Percentiles rank a stretch among this genome's conserved stretches.
These are phyloP conservation scores for Tenthredo notha DNA, from an alignment of 2,888 invertebrate species.

Conservation along the genomic window DNA sequence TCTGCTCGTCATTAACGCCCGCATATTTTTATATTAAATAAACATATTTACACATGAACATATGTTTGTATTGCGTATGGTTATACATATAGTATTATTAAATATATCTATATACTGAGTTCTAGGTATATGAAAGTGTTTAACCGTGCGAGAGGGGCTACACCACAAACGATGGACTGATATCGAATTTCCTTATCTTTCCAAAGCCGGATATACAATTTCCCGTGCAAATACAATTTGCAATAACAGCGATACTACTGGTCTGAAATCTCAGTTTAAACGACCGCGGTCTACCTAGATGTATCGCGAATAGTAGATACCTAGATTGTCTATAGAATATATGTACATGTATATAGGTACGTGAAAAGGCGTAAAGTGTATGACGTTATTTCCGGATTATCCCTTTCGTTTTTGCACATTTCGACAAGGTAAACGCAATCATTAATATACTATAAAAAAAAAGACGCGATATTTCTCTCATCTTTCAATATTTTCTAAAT, in stretches of 20 bases:
- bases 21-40: not conserved
- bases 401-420: not conserved
- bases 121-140: not conserved
- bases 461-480: not conserved
- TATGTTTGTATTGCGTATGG: not conserved
- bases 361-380: slow-evolving; percentile 9
- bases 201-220: slow-evolving; percentile 35
- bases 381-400: not conserved
- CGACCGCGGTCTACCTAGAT: slow-evolving; percentile 18
- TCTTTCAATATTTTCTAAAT: not conserved
- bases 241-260: slow-evolving; percentile 31
- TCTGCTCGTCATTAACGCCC: not conserved
- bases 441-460: not conserved
- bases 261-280: slow-evolving; percentile 31
- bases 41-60: not conserved
- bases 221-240: slow-evolving; percentile 42
- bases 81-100: not conserved
- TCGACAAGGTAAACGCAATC: not conserved
- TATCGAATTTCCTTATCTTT: slow-evolving; percentile 44
- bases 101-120: not conserved
- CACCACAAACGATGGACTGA: not conserved
- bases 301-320: slow-evolving; percentile 4
- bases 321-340: not conserved
- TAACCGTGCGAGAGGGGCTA: not conserved
- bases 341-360: too few relatives aligned